These are phyloP conservation scores for Eilema griseolum DNA, from an alignment of 2,888 invertebrate species.

Conservation along the genomic window DNA sequence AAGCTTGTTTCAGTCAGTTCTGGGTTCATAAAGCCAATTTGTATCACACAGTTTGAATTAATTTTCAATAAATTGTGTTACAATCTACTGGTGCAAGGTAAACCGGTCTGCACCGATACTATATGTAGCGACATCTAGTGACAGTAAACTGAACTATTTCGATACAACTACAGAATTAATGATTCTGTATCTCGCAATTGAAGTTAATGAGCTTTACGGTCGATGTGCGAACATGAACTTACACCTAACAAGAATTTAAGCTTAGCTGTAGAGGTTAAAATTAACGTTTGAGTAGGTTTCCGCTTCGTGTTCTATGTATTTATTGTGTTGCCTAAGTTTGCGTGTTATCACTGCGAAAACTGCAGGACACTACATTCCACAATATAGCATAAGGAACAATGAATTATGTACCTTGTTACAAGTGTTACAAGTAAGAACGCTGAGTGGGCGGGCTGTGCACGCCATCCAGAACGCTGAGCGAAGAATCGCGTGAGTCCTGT, in stretches of 20 bases:
- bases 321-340: not conserved
- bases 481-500: not conserved
- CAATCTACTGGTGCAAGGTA: not conserved
- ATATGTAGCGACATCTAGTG: not conserved
- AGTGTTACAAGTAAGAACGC: not conserved
- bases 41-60: not conserved
- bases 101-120: not conserved
- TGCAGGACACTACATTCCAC: not conserved
- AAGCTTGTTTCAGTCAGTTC: not conserved
- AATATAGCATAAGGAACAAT: not conserved
- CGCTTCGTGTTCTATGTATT: not conserved
- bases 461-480: not conserved
- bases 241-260: too few relatives aligned
- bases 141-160: not conserved
- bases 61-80: not conserved
- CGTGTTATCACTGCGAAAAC: not conserved
- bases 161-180: not conserved
- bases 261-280: too few relatives aligned
- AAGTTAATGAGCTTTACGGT: too few relatives aligned
- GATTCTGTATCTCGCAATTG: not conserved
- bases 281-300: not conserved
- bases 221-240: too few relatives aligned
- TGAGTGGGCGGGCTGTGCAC: not conserved
- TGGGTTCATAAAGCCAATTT: conserved; percentile 7
- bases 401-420: not conserved